Base-by-base conservation (phyloP, 2,888 invertebrate species). In the Sesamia inferens region DNA sequence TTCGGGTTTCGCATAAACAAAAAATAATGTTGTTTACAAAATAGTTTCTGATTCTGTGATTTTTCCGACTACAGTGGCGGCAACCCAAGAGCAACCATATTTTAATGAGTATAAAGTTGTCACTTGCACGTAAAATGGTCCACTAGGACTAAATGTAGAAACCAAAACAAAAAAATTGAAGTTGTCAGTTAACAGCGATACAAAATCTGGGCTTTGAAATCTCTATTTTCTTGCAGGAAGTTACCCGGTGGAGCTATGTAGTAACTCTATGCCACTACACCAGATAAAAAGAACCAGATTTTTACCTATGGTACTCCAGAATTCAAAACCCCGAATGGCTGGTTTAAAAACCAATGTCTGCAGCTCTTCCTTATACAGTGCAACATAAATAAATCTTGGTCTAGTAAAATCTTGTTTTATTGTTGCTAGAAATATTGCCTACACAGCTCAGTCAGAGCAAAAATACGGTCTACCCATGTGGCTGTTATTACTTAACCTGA, bases 291-390 rank as follows among this genome's bases (percentile, higher is more conserved):
- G 47, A 69, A 0, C 47, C 59, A 67, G 70, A 81, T 77, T 7
- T 0, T 82, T 83, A 0, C 71, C 82, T 90, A 0, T 87, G 87
- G 42, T 61, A 61, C 3, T 79, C 89, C 16, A 85, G 79, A 47
- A 82, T 91, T 64, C 89, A 90, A 57, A 91, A 89, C 47, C 83
- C 83, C 0, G 84, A 83, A 24, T 5, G 55, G 8, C 55, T 68
- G 0, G 81, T 64, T 4, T 76, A 70, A 39, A 77, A 69, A n/a
- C 81, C 77, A 54, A 77, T 51, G 82, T 71, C 2, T 86, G 77
- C 68, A 87, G 86, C 78, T 68, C 61, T 68, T 5, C 13, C 31
- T 19, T 16, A 31, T 42, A 24, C 10, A 5, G 7, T 42, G 11
- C 19, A 69, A 54, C 24, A 51, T 24, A 72, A 22, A 51, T 24